phyloP scores from a whole-genome alignment of 2,113 vertebrate species.

The Ptilonorhynchus violaceus region DNA sequence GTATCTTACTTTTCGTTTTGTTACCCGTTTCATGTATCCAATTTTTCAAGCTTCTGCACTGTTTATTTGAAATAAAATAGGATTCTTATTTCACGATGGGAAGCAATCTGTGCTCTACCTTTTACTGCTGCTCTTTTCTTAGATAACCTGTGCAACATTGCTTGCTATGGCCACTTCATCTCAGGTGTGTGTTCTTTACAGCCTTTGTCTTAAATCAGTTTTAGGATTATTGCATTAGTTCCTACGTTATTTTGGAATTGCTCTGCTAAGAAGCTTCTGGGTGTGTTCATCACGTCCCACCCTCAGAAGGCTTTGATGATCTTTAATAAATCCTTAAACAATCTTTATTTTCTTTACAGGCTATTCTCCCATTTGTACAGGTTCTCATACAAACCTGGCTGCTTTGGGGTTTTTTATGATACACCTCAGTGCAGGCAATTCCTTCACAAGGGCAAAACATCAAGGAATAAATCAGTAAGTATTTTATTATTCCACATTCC shows the following conservation, averaged over 20 bases:
- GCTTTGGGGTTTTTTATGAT: neutral
- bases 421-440: neutral
- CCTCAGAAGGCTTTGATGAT: neutral
- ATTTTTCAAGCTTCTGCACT: neutral
- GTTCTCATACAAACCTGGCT: neutral
- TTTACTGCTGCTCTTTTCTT: neutral
- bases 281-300: neutral
- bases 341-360: neutral
- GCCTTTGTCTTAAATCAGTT: neutral
- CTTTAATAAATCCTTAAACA: neutral
- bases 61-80: neutral
- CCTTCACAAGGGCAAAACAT: neutral
- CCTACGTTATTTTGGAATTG: neutral
- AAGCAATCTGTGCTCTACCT: neutral
- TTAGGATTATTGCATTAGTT: neutral
- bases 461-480: neutral
- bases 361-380: neutral
- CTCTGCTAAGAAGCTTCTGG: neutral
- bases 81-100: neutral
- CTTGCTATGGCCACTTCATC: neutral
- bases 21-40: neutral
- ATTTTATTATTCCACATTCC: neutral
- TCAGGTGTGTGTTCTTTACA: neutral
- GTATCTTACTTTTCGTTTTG: rapidly evolving
- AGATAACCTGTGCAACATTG: neutral